Evolutionary conservation across 2,888 invertebrate genomes (phyloP), one percentile per base, ranked within the genome.

Genomic region (Schizotus pectinicornis): DNA sequence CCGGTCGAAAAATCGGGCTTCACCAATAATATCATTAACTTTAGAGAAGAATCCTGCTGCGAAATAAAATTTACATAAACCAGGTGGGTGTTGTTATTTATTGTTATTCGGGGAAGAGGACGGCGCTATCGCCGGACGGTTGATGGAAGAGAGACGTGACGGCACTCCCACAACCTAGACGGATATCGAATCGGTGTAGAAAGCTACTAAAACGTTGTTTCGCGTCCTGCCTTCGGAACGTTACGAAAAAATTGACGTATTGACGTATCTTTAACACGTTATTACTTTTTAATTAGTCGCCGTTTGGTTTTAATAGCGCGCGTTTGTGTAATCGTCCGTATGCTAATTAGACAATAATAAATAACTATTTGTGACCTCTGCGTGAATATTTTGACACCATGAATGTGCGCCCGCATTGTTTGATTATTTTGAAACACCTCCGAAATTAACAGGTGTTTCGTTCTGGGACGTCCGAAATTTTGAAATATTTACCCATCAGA

Each of bases 11-110:
- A 22, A 22, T 22, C 22, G 22, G 22, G 22, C 22, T 22, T 22
- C 22, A 22, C 22, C 22, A 56, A 45, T 41, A 56, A 56, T 56
- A 45, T 56, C 51, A 51, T 56, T 52, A 59, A 55, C 35, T 50
- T 39, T 39, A 13, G 41, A 51, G 48, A 35, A 48, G 57, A 59
- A 33, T 52, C 57, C 57, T 43, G 58, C 53, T 55, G 59, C 14
- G 63, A 56, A 51, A 45, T 53, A 32, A 62, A 64, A 65, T 65
- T 65, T 56, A 54, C 65, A 65, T 65, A 59, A 55, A 61, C 37
- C 51, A 48, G 33, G 65, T 65, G 51, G 65, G 65, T 57, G 64
- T 63, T 34, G 47, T 60, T 60, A 60, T 60, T 60, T 60, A 55
- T 63, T 61, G 56, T 63, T 62, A 51, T 60, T 62, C 61, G 39